phyloP scores from a whole-genome alignment of 2,797 vertebrate species.

The Antennarius maculatus region DNA sequence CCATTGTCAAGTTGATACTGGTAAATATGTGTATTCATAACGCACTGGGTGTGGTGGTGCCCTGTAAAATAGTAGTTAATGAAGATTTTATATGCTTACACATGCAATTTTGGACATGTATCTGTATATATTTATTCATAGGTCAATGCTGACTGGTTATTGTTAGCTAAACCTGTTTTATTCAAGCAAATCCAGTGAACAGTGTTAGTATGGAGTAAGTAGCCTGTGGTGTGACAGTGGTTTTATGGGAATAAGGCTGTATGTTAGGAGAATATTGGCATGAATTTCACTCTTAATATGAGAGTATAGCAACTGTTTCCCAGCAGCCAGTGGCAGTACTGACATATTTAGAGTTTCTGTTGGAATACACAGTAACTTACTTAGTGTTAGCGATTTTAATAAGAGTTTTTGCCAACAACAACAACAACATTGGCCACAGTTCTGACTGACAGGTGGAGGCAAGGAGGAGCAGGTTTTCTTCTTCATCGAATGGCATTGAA shows the following conservation, averaged over 20 bases:
- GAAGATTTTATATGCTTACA: too few relatives aligned
- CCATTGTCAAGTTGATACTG: too few relatives aligned
- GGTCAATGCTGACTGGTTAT: too few relatives aligned
- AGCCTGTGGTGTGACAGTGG: background rate
- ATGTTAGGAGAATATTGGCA: background rate
- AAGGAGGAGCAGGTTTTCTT: conserved; percentile 89
- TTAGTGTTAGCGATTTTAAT: conserved; percentile 90
- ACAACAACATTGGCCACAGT: conserved; percentile 95
- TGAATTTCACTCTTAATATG: conserved; percentile 7
- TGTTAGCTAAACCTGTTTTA: too few relatives aligned
- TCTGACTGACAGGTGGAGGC: conserved; percentile 84
- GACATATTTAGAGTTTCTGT: background rate
- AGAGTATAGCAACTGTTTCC: conserved; percentile 13
- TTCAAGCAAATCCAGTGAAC: too few relatives aligned
- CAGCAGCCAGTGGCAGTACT: background rate
- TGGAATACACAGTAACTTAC: conserved; percentile 77
- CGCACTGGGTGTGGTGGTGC: too few relatives aligned
- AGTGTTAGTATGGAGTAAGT: background rate
- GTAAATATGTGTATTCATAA: too few relatives aligned
- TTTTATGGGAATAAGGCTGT: background rate
- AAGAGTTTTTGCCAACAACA: conserved; percentile 93
- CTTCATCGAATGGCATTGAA: conserved; percentile 88
- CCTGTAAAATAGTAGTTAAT: too few relatives aligned
- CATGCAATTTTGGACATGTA: too few relatives aligned
- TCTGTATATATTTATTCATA: too few relatives aligned